Base-by-base conservation (phyloP, 1,140 invertebrate species). In the Periplaneta americana region DNA sequence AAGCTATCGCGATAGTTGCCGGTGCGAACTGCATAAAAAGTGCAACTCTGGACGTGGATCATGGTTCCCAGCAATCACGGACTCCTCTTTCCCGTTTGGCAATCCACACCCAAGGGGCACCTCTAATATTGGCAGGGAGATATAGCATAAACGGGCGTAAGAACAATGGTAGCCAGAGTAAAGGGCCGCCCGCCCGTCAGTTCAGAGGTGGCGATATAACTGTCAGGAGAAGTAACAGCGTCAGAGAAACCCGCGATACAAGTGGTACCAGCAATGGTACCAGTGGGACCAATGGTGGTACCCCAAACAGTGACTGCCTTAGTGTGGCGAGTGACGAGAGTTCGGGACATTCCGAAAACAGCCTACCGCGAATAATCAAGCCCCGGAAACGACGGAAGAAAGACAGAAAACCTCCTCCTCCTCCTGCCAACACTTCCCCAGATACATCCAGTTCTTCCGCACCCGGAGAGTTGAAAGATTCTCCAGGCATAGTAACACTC, bases 381-480 rank as follows among this genome's bases (percentile, higher is more conserved):
- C 96, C 95, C 0, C 89, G 96, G 17, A 97, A 97, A 86, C 91
- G 96, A 31, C 92, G 95, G 85, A 97, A 97, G 92, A 97, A 97
- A 87, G 96, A 96, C 85, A 90, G 95, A 79, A 96, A 96, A 86
- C 93, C 93, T 32, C 89, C 87, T 85, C 86, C 80, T 83, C 84
- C 82, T 18, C 34, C 83, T 11, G 34, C 80, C 13, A 48, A 34
- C 22, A 31, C 28, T 32, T 3, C 34, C 15, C n/a, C 15, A 1
- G 75, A 74, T 13, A 36, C 80, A 31, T 2, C 48, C 1, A 66
- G 2, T n/a, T 0, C 48, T 66, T 66, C 48, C 1, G 4, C 22
- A 0, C 11, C 48, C 5, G 28, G 11, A 4, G 48, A 66, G 5
- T 28, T 66, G n/a, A 66, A 66, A n/a, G 86, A 83, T 33, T 79